Evolutionary conservation across 2,113 vertebrate genomes (phyloP).

Genomic region (Gymnogyps californianus): DNA sequence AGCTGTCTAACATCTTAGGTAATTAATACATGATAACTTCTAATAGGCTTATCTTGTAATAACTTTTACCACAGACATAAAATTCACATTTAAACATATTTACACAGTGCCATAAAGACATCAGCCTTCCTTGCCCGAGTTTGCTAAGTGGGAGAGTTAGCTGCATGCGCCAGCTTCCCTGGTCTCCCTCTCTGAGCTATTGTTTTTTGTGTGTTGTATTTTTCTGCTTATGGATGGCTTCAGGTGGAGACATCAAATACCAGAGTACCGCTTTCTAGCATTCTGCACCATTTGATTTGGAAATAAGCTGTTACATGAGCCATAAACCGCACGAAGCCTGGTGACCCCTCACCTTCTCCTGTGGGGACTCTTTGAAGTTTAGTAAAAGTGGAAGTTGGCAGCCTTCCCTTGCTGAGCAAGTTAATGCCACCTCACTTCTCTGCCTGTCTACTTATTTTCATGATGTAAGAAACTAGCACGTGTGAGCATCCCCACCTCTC

Average conservation of each 20-base stretch:
- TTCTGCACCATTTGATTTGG: neutral
- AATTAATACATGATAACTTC: neutral
- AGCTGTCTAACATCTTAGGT: neutral
- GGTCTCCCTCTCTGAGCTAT: neutral
- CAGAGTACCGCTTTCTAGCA: neutral
- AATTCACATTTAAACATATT: neutral
- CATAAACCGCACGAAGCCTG: neutral
- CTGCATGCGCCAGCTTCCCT: neutral
- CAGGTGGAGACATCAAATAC: neutral
- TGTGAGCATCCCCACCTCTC: neutral
- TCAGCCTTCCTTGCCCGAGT: neutral
- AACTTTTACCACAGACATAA: neutral
- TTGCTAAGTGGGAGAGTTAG: neutral
- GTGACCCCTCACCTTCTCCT: conserved; percentile 23
- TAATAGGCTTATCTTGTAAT: neutral
- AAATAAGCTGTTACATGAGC: conserved; percentile 10
- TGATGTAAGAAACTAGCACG: neutral
- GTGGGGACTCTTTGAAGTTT: neutral
- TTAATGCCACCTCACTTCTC: neutral
- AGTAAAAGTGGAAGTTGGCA: conserved; percentile 1
- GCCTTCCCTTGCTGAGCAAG: neutral
- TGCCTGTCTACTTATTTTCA: neutral
- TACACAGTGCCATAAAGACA: neutral
- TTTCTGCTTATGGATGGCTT: neutral
- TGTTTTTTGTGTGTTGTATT: neutral